These are phyloP conservation scores for Rhizomys pruinosus DNA, from an alignment of 2,113 vertebrate species.

Conservation along the genomic window DNA sequence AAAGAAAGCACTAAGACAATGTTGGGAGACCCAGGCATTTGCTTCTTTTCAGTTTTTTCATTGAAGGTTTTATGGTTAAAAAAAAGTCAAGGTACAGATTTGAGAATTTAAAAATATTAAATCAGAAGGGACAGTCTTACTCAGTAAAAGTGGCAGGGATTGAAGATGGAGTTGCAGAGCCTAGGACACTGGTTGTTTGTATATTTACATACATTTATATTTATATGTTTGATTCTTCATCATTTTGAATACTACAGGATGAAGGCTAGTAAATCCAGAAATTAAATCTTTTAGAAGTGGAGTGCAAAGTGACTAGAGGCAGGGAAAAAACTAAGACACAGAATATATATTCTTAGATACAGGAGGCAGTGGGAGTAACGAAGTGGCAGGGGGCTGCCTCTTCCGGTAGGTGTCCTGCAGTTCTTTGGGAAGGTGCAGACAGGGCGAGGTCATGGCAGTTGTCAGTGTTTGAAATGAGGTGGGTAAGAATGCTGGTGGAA, in stretches of 20 bases:
- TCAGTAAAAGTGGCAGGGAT: not conserved
- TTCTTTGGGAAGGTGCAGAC: slow-evolving; percentile 84
- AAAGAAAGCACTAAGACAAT: not conserved
- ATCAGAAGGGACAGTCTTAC: not conserved
- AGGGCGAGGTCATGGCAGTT: slow-evolving; percentile 82
- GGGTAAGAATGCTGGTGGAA: slow-evolving; percentile 73
- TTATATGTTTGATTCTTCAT: not conserved
- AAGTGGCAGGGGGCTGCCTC: slow-evolving; percentile 58
- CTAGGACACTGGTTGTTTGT: too few species aligned
- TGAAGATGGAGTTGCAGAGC: not conserved
- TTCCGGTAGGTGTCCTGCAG: slow-evolving; percentile 81
- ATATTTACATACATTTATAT: not conserved
- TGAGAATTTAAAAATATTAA: slow-evolving; percentile 23
- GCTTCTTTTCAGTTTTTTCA: not conserved
- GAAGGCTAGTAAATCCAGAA: not conserved
- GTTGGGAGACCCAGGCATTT: not conserved
- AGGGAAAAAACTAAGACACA: not conserved
- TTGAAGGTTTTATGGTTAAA: slow-evolving; percentile 5
- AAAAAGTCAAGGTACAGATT: not conserved
- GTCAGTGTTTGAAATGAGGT: slow-evolving; percentile 76
- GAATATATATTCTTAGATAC: slow-evolving; percentile 53
- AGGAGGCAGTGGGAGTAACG: slow-evolving; percentile 34
- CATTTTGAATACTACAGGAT: not conserved
- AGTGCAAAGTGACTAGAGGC: not conserved
- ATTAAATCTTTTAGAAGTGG: not conserved